Conservation (phyloP, 2,113 vertebrate species). For the Okapia johnstoni region DNA sequence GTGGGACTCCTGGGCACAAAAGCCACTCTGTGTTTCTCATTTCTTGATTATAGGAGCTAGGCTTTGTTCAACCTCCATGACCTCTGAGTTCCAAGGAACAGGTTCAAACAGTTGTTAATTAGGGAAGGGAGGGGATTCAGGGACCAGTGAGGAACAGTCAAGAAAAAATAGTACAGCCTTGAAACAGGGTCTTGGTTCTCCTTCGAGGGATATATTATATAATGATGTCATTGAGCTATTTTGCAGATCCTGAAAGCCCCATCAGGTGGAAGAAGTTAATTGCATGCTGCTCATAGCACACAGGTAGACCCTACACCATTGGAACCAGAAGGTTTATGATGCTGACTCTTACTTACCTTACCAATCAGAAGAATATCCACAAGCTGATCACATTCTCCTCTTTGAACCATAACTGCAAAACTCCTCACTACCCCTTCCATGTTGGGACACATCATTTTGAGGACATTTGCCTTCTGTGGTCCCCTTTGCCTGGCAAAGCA, state of each 20-base stretch:
- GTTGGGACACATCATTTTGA: background rate
- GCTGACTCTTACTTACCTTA: background rate
- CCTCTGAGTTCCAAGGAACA: background rate
- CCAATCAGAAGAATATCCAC: background rate
- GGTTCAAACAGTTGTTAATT: background rate
- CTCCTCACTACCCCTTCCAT: background rate
- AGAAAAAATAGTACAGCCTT: background rate
- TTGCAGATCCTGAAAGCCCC: background rate
- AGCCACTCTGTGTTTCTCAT: background rate
- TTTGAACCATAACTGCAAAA: background rate
- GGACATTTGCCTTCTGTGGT: background rate
- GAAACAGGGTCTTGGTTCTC: background rate
- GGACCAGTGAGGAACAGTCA: background rate
- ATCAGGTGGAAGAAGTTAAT: background rate
- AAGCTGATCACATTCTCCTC: background rate
- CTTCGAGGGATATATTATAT: background rate
- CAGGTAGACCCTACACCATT: background rate
- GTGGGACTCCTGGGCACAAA: background rate
- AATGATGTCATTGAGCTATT: background rate
- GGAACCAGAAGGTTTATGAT: background rate
- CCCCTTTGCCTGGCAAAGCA: background rate
- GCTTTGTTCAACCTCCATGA: background rate
- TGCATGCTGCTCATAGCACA: background rate
- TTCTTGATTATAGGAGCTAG: background rate
- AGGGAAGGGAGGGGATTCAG: background rate